A percentile compares a stretch with the other conserved stretches of the same genome.
Conservation (phyloP, 2,797 vertebrate genomes). For the Xenops minutus region DNA sequence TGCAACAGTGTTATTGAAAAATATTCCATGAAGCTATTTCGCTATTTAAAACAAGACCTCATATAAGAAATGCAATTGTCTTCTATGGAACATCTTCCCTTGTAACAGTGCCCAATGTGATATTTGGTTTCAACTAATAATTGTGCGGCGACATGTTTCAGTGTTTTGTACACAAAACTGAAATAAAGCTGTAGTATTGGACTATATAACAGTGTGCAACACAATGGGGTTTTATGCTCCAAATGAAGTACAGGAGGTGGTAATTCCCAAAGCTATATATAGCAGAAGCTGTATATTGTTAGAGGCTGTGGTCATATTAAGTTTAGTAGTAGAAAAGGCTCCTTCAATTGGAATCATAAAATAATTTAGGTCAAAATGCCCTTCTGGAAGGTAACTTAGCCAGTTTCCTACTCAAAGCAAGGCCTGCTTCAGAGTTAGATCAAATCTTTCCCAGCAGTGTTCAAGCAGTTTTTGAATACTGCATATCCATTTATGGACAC, state of each 20-base stretch:
- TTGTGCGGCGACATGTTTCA: not conserved
- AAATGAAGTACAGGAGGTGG: not conserved
- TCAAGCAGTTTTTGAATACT: not conserved
- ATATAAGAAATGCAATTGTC: not conserved
- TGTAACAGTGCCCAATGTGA: not conserved
- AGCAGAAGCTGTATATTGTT: not conserved
- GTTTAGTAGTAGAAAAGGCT: not conserved
- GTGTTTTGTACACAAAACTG: not conserved
- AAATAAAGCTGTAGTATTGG: not conserved
- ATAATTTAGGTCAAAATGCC: not conserved
- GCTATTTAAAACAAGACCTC: not conserved
- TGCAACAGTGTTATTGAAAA: not conserved
- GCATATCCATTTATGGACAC: not conserved
- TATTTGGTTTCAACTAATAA: not conserved
- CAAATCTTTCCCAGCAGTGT: not conserved
- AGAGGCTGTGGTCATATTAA: not conserved
- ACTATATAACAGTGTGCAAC: not conserved
- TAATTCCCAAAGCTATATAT: not conserved
- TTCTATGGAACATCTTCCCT: not conserved
- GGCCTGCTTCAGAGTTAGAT: not conserved
- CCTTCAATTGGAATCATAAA: not conserved
- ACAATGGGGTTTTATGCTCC: not conserved
- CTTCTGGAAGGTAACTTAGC: not conserved
- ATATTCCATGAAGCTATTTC: not conserved
- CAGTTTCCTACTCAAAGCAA: not conserved